Conservation (phyloP, 2,113 vertebrate genomes). For the Burhinus bistriatus region DNA sequence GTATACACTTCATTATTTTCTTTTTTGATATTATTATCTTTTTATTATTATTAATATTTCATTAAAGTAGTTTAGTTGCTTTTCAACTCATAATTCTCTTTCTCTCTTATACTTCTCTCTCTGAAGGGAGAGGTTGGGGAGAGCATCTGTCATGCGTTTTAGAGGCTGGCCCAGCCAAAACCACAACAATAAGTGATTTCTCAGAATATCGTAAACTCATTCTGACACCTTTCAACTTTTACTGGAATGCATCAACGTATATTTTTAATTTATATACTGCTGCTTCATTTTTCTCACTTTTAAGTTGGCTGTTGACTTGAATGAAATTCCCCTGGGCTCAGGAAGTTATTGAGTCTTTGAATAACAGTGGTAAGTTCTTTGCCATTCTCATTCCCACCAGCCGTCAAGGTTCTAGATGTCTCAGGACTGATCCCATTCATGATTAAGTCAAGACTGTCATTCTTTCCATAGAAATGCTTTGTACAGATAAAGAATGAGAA, state of each 20-base stretch:
- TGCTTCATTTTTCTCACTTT: not conserved
- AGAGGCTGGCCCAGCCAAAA: not conserved
- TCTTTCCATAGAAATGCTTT: not conserved
- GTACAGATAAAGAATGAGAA: not conserved
- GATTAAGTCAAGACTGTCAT: not conserved
- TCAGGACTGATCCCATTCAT: not conserved
- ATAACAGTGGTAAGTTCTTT: not conserved
- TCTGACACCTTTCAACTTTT: not conserved
- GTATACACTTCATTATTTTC: not conserved
- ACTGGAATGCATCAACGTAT: not conserved
- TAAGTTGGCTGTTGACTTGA: not conserved
- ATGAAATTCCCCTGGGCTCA: not conserved
- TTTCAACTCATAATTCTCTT: not conserved
- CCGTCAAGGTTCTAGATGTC: not conserved
- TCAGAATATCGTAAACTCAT: not conserved
- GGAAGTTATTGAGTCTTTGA: not conserved
- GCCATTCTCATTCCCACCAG: not conserved
- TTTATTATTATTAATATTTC: not conserved
- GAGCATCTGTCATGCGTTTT: not conserved
- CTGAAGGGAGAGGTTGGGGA: not conserved
- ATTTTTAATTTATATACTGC: not conserved
- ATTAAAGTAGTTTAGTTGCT: not conserved
- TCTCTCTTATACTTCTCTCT: not conserved
- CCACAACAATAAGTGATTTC: not conserved
- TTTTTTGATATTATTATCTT: not conserved